Conservation (phyloP, 2,113 vertebrate species). For the Poeciliopsis turrubarensis region DNA sequence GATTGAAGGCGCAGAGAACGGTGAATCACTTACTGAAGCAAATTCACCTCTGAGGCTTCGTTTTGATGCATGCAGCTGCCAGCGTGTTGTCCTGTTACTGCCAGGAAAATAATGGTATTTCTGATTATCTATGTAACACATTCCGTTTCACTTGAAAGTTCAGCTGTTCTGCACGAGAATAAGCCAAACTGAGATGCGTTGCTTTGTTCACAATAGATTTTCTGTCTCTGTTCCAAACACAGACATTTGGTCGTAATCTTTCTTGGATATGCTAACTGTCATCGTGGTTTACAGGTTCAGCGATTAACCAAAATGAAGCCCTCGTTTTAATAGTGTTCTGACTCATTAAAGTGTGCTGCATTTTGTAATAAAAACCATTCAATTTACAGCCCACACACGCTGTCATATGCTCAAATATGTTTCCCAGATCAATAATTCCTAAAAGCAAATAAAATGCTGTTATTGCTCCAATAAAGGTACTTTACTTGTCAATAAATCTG, state of each 20-base stretch:
- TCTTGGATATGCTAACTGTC: not conserved
- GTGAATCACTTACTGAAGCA: conserved; percentile 49
- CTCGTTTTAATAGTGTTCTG: conserved; percentile 25
- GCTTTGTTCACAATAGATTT: conserved; percentile 9
- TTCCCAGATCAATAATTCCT: not conserved
- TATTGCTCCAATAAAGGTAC: conserved; percentile 2
- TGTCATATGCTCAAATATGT: conserved; percentile 20
- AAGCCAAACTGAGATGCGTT: conserved; percentile 7
- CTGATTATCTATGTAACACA: conserved; percentile 58
- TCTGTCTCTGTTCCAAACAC: not conserved
- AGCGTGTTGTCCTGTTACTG: conserved; percentile 52
- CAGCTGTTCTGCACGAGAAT: conserved; percentile 14
- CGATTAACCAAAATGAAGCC: conserved; percentile 9
- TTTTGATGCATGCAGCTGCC: conserved; percentile 43
- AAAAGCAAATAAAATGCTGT: conserved; percentile 23
- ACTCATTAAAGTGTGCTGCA: conserved; percentile 16
- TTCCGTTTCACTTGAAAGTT: conserved; percentile 53
- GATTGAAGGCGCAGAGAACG: conserved; percentile 53
- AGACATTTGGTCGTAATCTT: not conserved
- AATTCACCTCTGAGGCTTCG: conserved; percentile 56
- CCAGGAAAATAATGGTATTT: conserved; percentile 64
- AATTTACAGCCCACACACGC: conserved; percentile 9
- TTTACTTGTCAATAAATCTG: conserved; percentile 26
- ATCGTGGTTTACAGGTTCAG: conserved; percentile 13
- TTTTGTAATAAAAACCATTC: conserved; percentile 32